A percentile compares a stretch with the other conserved stretches of the same genome.
Conservation (phyloP, 2,113 vertebrate genomes). For the Pristiophorus japonicus region DNA sequence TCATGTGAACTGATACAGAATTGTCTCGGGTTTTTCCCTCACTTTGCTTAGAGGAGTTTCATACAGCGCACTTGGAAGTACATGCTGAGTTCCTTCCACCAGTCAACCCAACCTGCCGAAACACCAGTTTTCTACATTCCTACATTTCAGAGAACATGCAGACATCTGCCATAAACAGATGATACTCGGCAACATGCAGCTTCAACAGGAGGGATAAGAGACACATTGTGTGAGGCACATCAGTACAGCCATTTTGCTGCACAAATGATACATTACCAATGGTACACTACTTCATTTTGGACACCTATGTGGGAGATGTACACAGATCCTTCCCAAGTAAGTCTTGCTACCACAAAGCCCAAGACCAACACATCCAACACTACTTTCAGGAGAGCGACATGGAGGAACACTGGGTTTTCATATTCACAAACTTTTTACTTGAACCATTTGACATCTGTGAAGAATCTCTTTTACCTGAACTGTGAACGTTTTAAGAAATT, state of each 20-base stretch:
- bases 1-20: constrained; percentile 35
- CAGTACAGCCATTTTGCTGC: constrained; percentile 32
- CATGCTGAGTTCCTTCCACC: constrained; percentile 35
- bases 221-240: constrained; percentile 33
- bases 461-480: constrained; percentile 34
- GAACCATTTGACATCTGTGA: constrained; percentile 36
- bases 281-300: constrained; percentile 30
- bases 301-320: constrained; percentile 36
- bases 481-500: constrained; percentile 7
- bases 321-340: constrained; percentile 37
- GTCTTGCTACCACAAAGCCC: constrained; percentile 35
- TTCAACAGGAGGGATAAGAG: constrained; percentile 37
- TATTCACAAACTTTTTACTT: constrained; percentile 34
- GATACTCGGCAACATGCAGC: constrained; percentile 32
- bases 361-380: constrained; percentile 35
- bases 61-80: constrained; percentile 35
- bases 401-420: constrained; percentile 34
- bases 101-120: constrained; percentile 23
- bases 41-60: constrained; percentile 32
- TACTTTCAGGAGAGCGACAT: constrained; percentile 35
- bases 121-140: constrained; percentile 36
- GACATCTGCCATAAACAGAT: constrained; percentile 30
- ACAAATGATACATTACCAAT: constrained; percentile 35
- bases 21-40: constrained; percentile 26
- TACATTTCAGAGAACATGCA: constrained; percentile 37